Conservation (phyloP, 2,797 vertebrate genomes). For the Anguilla megastoma region DNA sequence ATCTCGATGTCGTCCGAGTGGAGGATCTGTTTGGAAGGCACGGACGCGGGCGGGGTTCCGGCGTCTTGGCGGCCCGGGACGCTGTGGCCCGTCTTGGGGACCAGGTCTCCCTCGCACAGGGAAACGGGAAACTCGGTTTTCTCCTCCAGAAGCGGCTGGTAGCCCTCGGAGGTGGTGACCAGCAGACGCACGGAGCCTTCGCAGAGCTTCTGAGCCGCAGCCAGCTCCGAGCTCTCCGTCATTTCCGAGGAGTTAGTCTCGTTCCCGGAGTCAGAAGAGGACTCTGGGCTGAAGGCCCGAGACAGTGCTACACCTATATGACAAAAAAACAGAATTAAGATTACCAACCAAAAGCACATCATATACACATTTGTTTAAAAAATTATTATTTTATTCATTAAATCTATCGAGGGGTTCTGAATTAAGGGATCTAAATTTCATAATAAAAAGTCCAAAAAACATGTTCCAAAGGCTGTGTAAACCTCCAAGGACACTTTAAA, state of each 20-base stretch:
- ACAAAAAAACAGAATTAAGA: slow-evolving; percentile 79
- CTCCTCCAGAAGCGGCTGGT: slow-evolving; percentile 82
- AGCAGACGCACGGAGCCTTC: slow-evolving; percentile 89
- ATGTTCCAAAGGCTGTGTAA: not conserved
- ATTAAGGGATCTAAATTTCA: slow-evolving; percentile 23
- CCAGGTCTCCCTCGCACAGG: slow-evolving; percentile 66
- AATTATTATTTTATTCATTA: slow-evolving; percentile 45
- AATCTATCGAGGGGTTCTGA: too few relatives aligned
- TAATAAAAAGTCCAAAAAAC: slow-evolving; percentile 27
- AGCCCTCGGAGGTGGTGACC: slow-evolving; percentile 81
- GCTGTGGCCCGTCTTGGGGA: slow-evolving; percentile 65
- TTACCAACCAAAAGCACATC: slow-evolving; percentile 63
- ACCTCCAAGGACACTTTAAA: not conserved
- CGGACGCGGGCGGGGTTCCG: slow-evolving; percentile 81
- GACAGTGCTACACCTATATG: slow-evolving; percentile 97
- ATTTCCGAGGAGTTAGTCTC: slow-evolving; percentile 99
- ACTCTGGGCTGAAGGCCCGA: slow-evolving; percentile 97
- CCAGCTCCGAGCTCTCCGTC: slow-evolving; percentile 96
- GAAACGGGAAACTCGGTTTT: slow-evolving; percentile 80
- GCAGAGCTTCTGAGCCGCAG: slow-evolving; percentile 88
- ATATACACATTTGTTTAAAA: slow-evolving; percentile 55
- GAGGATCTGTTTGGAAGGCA: slow-evolving; percentile 90
- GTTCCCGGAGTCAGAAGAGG: slow-evolving; percentile 98
- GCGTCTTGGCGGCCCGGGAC: slow-evolving; percentile 65
- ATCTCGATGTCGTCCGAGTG: slow-evolving; percentile 93